Evolutionary conservation across 2,797 vertebrate species (phyloP).

Genomic region (Pipistrellus kuhlii): DNA sequence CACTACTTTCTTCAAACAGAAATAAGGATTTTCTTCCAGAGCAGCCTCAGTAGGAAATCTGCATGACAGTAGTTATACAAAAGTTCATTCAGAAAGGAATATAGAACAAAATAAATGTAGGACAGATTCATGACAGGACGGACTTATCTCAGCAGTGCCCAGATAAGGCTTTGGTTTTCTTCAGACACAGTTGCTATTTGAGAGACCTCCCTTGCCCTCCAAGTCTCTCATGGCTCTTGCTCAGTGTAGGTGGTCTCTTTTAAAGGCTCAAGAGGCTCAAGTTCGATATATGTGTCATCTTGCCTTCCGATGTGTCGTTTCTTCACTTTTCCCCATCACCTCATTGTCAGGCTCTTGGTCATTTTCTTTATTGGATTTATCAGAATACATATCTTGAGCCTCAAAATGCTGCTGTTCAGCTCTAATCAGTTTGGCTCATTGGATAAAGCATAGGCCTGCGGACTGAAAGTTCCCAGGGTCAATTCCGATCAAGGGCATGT

Average conservation of each 20-base stretch:
- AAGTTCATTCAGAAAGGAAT: constrained; percentile 98
- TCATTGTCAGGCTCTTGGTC: constrained; percentile 97
- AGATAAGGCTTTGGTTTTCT: constrained; percentile 98
- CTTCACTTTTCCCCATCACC: constrained; percentile 95
- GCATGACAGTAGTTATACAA: constrained; percentile 99
- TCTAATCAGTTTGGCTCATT: too few species aligned
- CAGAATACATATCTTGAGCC: constrained; percentile 97
- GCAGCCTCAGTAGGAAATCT: constrained; percentile 94
- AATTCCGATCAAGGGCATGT: too few species aligned
- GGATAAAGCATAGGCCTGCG: too few species aligned
- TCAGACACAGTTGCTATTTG: constrained; percentile 98
- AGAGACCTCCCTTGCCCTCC: constrained; percentile 97
- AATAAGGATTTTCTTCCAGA: not conserved
- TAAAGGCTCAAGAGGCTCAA: constrained; percentile 93
- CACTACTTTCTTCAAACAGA: not conserved
- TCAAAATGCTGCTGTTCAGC: constrained; percentile 92
- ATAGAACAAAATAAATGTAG: constrained; percentile 97
- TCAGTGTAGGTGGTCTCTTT: constrained; percentile 94
- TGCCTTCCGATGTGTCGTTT: constrained; percentile 96
- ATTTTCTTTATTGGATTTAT: constrained; percentile 97
- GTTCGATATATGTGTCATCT: constrained; percentile 94
- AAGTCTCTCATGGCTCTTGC: constrained; percentile 95
- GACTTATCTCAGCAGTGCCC: constrained; percentile 97
- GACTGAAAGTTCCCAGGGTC: too few species aligned
- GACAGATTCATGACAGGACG: constrained; percentile 98